These are phyloP conservation scores for Zaprionus bogoriensis DNA, from an alignment of 2,888 invertebrate species.

Conservation along the genomic window DNA sequence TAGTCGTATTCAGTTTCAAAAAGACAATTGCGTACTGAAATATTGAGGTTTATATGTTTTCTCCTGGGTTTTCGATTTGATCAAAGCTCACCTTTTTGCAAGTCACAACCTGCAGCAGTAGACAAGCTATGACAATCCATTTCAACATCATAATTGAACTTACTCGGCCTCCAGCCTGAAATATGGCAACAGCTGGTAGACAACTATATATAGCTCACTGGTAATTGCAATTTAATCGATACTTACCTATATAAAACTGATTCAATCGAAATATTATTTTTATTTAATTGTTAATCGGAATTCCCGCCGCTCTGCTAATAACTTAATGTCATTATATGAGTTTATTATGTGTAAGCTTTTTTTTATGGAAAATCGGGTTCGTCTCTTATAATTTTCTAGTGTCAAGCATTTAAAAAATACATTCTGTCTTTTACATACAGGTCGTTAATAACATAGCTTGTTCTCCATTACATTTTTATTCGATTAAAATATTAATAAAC, in stretches of 20 bases:
- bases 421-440: too few relatives aligned
- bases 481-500: too few relatives aligned
- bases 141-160: not conserved
- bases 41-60: not conserved
- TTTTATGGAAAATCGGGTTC: too few relatives aligned
- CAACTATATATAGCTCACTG: not conserved
- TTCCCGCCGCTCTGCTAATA: not conserved
- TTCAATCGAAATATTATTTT: not conserved
- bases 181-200: not conserved
- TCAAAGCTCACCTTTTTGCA: not conserved
- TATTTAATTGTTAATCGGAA: not conserved
- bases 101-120: not conserved
- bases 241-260: not conserved
- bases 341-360: too few relatives aligned
- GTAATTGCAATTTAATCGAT: slow-evolving; percentile 1
- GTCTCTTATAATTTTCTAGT: too few relatives aligned
- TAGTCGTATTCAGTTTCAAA: not conserved
- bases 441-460: too few relatives aligned
- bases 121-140: not conserved
- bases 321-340: not conserved
- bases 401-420: too few relatives aligned
- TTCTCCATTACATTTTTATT: too few relatives aligned
- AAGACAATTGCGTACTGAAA: not conserved
- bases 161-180: not conserved
- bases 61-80: not conserved